Base-by-base conservation (phyloP, 2,113 vertebrate species). In the Podiceps cristatus region DNA sequence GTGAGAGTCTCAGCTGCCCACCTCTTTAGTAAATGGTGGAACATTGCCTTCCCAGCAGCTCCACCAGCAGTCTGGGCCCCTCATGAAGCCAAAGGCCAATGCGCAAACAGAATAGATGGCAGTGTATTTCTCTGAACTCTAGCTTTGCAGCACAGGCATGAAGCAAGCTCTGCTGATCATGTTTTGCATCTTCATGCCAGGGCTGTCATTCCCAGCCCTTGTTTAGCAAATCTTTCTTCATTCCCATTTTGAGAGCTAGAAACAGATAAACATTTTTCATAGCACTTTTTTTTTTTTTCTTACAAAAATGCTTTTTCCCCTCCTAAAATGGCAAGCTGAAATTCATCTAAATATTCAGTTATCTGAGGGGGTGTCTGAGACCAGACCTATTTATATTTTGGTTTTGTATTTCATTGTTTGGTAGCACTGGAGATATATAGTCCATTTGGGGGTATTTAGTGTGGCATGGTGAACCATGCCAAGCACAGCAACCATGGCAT, bases 41-140 rank as follows among this genome's bases (percentile, higher is more conserved):
- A 45, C 24, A 2, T 35, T 33, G 44, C 49, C 47, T 75, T 42
- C 27, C 29, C 13, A 55, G 40, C 47, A 28, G 6, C 45, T 49
- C n/a, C 45, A 47, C 19, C 3, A 1, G 45, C 8, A 22, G 19
- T 13, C 56, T 13, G 29, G 62, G 49, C 4, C 5, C 60, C 27
- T 73, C 17, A 4, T 45, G 47, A n/a, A 79, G 40, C 42, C 76
- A 44, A 74, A n/a, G 33, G 53, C 14, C 53, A 53, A 45, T 16
- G 68, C 2, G 1, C 16, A 53, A 44, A 22, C 13, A 7, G 25
- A 59, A 20, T 0, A 1, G 25, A 12, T n/a, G 59, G 60, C 40
- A 71, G 22, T 58, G 6, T 8, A 7, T 25, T 62, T 49, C 58
- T 40, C 56, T 78, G 45, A 35, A 40, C 19, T 49, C 31, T 14